Base-by-base conservation (phyloP, 1,140 invertebrate genomes). In the Trichonephila inaurata region DNA sequence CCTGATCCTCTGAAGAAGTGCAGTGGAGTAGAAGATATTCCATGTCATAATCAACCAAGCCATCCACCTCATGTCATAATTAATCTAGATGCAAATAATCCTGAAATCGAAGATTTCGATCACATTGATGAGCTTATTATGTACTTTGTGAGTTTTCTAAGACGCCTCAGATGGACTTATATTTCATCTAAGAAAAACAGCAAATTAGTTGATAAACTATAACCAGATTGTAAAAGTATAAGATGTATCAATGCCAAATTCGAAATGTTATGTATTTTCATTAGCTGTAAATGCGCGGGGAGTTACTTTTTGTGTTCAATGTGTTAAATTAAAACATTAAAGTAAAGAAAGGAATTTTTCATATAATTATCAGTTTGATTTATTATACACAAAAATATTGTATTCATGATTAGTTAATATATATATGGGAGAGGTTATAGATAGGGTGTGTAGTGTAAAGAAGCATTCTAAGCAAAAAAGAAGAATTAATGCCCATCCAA, bases 71-170 rank as follows among this genome's bases (percentile, higher is more conserved):
- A 83, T 33, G 44, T 92, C 14, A 40, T 82, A 40, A 92, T 92
- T 16, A 66, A 60, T 2, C 14, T 92, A n/a, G 91, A 92, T 40
- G 7, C 33, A 18, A 44, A 21, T 19, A 51, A 66, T 19, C 19
- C 85, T 16, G 91, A 92, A 66, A 21, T 86, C 14, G 91, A 92
- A 92, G 91, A 92, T 33, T 92, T 92, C 51, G 91, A 92, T 69
- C 91, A 92, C n/a, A 51, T 92, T 64, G 91, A 92, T 85, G 91
- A 92, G 44, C 81, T 92, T 28, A 92, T 92, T 24, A 92, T 92
- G 60, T 92, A 92, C 28, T 92, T 92, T 33, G 91, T 92, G 33
- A 92, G 91, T 81, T 92, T 92, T 51, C 24, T 92, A n/a, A 92
- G 91, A 58, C 60, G 69, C 10, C 44, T 91, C 21, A 81, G 89